Percentiles rank a stretch among this genome's conserved stretches.
phyloP scores from a whole-genome alignment of 2,888 invertebrate species.

The Dyspetes luteomarginatus region DNA sequence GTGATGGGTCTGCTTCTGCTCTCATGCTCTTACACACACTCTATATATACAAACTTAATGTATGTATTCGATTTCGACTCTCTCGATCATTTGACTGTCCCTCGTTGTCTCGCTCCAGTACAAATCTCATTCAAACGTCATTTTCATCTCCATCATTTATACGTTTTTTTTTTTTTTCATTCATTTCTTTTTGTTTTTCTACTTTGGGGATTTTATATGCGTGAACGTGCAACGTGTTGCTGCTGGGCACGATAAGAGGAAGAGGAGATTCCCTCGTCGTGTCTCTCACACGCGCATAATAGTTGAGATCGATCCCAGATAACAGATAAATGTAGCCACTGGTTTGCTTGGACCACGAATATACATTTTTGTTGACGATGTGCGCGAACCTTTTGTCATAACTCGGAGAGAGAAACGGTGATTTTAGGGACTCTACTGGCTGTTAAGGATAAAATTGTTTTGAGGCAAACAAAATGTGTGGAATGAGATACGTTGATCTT shows the following conservation, averaged over 20 bases:
- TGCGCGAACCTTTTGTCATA: too few relatives aligned
- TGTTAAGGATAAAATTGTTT: too few relatives aligned
- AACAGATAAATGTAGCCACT: slow-evolving; percentile 11
- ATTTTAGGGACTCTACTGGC: too few relatives aligned
- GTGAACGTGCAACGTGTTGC: slow-evolving; percentile 59
- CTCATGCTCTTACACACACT: not conserved
- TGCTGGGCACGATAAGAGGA: too few relatives aligned
- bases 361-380: not conserved
- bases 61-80: not conserved
- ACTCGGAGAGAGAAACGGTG: too few relatives aligned
- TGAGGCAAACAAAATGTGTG: too few relatives aligned
- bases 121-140: slow-evolving; percentile 51
- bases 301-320: slow-evolving; percentile 9
- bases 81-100: not conserved
- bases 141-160: slow-evolving; percentile 51
- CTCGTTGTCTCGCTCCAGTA: slow-evolving; percentile 38
- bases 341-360: slow-evolving; percentile 16
- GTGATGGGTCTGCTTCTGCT: slow-evolving; percentile 26
- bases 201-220: not conserved
- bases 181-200: not conserved
- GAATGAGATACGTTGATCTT: too few relatives aligned
- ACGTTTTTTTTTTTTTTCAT: slow-evolving; percentile 5
- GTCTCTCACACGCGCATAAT: slow-evolving; percentile 16
- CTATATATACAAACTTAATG: slow-evolving; percentile 64
- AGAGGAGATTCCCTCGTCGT: not conserved